Conservation (phyloP, 2,113 vertebrate genomes). For the Toxotes chatareus region DNA sequence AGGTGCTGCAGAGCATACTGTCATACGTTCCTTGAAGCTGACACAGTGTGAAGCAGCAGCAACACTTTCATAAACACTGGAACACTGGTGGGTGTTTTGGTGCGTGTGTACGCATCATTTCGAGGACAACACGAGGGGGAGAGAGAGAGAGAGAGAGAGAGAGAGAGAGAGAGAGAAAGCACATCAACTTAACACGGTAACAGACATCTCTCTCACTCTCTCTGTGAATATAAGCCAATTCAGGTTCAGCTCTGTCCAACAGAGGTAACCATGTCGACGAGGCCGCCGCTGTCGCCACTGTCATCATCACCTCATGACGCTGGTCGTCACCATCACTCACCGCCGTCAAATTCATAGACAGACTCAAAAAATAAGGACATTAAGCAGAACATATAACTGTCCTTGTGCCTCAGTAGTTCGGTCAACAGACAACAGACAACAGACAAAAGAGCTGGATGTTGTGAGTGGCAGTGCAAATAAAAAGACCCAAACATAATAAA, state of each 20-base stretch:
- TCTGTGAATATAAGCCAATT: background rate
- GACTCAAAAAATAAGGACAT: background rate
- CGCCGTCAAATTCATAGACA: background rate
- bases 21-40: constrained; percentile 4
- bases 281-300: constrained; percentile 18
- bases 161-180: background rate
- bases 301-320: constrained; percentile 25
- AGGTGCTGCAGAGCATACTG: constrained; percentile 43
- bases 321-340: constrained; percentile 12
- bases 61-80: constrained; percentile 38
- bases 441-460: constrained; percentile 6
- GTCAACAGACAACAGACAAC: background rate
- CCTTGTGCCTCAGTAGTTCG: background rate
- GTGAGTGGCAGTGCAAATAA: background rate
- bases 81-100: constrained; percentile 26
- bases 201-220: constrained; percentile 20
- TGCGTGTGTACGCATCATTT: constrained; percentile 26
- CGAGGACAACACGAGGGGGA: constrained; percentile 18
- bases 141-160: no score
- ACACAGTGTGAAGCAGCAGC: constrained; percentile 32
- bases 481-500: background rate
- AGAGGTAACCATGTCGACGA: constrained; percentile 59
- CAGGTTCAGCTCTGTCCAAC: constrained; percentile 14
- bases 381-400: constrained; percentile 15
- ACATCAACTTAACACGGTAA: constrained; percentile 28